Conservation (phyloP, 2,888 invertebrate species). For the Macropis europaea region DNA sequence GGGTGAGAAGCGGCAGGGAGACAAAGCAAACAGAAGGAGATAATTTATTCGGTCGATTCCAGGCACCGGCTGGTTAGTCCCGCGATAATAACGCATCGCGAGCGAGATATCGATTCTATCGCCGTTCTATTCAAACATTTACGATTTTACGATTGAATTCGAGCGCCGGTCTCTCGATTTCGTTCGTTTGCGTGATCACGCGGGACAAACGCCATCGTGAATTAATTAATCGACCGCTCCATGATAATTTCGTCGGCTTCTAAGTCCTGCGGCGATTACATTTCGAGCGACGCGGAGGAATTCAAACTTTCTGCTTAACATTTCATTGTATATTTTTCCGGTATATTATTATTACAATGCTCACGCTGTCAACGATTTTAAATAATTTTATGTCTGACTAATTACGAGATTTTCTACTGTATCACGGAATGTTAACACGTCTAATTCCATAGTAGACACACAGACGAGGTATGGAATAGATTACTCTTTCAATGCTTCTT, state of each 20-base stretch:
- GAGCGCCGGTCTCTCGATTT: background rate
- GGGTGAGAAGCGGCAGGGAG: background rate
- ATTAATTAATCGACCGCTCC: conserved; percentile 9
- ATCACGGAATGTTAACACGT: no score
- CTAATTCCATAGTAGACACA: no score
- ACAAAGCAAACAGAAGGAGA: conserved; percentile 26
- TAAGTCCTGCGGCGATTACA: background rate
- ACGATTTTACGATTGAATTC: conserved; percentile 59
- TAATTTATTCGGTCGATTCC: conserved; percentile 38
- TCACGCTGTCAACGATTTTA: no score
- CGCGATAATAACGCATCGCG: conserved; percentile 23
- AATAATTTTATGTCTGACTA: no score
- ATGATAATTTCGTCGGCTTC: no score
- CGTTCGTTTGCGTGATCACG: conserved; percentile 36
- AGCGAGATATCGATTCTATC: conserved; percentile 25
- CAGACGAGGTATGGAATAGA: no score
- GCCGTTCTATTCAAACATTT: conserved; percentile 48
- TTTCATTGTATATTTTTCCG: no score
- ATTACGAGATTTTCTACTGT: no score
- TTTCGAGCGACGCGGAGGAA: background rate
- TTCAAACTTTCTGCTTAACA: no score
- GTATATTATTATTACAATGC: no score
- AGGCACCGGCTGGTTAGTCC: background rate
- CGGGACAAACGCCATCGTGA: conserved; percentile 13
- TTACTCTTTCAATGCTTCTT: no score